These are phyloP conservation scores for Athrips mouffetella DNA, from an alignment of 2,888 invertebrate species.

Conservation along the genomic window DNA sequence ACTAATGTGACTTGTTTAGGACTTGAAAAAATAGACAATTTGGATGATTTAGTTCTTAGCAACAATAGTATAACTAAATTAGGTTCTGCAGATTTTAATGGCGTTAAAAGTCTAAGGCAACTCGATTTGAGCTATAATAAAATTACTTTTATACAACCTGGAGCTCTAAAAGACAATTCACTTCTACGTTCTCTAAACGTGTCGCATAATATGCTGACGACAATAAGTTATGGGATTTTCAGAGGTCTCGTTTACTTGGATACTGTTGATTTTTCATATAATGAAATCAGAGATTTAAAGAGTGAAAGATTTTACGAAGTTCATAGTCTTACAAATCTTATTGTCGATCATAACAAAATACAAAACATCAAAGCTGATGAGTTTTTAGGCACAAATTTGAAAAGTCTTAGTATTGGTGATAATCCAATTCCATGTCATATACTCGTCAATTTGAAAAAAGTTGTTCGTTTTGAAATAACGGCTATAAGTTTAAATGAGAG, in stretches of 20 bases:
- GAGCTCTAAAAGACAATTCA: conserved; percentile 46
- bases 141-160: conserved; percentile 49
- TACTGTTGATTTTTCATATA: conserved; percentile 52
- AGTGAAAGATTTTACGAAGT: conserved; percentile 51
- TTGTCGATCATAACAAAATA: conserved; percentile 54
- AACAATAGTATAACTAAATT: background rate
- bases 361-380: conserved; percentile 36
- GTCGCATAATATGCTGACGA: conserved; percentile 47
- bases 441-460: conserved; percentile 38
- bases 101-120: conserved; percentile 21
- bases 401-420: conserved; percentile 51
- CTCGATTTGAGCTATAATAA: conserved; percentile 54
- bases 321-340: conserved; percentile 36
- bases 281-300: conserved; percentile 44
- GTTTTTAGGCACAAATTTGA: conserved; percentile 39
- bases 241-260: conserved; percentile 41
- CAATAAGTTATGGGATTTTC: conserved; percentile 50
- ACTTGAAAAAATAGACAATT: conserved; percentile 31
- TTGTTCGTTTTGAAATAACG: conserved; percentile 34
- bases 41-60: conserved; percentile 38
- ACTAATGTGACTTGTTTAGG: conserved; percentile 36
- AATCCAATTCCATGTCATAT: conserved; percentile 53
- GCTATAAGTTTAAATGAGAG: conserved; percentile 36
- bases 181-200: conserved; percentile 42
- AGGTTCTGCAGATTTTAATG: background rate